Conservation (phyloP, 2,888 invertebrate species). For the Venusia cambrica region DNA sequence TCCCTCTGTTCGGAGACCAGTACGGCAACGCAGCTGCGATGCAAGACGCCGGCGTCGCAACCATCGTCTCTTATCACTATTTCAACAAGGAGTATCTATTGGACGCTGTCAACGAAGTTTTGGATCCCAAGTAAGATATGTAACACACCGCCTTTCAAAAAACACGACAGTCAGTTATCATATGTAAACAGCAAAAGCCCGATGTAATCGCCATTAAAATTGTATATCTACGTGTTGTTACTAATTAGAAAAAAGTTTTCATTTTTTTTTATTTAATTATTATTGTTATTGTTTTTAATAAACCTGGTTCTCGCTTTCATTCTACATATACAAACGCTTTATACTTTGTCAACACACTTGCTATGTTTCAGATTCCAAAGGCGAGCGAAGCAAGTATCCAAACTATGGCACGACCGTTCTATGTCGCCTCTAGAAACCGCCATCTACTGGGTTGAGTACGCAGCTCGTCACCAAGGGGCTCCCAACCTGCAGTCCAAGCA, state of each 20-base stretch:
- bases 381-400: slow-evolving; percentile 65
- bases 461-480: slow-evolving; percentile 68
- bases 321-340: no score
- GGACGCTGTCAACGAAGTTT: slow-evolving; percentile 78
- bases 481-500: slow-evolving; percentile 61
- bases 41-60: slow-evolving; percentile 81
- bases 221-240: no score
- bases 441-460: slow-evolving; percentile 82
- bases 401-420: slow-evolving; percentile 76
- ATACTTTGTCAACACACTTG: no score
- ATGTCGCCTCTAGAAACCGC: slow-evolving; percentile 76
- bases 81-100: slow-evolving; percentile 79
- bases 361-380: slow-evolving; percentile 63
- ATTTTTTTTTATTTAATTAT: no score
- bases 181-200: no score
- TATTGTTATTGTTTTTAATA: no score
- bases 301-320: no score
- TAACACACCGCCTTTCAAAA: no score
- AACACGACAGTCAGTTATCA: no score
- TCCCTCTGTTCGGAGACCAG: slow-evolving; percentile 87
- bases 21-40: slow-evolving; percentile 83
- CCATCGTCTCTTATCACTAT: slow-evolving; percentile 78
- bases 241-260: no score
- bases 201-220: no score
- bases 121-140: slow-evolving; percentile 81